Evolutionary conservation across 1,140 invertebrate genomes (phyloP), one percentile per base, ranked within the genome.

Genomic region (Drosophila cardini): DNA sequence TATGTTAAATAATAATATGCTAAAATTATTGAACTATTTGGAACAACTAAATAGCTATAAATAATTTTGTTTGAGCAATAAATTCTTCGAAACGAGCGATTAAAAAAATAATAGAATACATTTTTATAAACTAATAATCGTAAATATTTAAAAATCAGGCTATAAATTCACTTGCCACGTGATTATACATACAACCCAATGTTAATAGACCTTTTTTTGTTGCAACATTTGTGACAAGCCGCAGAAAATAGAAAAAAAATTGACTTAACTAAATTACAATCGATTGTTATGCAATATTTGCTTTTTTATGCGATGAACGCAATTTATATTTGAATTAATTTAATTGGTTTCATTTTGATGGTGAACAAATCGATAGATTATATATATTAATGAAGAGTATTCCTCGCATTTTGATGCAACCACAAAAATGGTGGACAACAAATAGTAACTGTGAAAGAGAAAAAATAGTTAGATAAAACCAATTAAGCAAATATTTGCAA

Each of bases 291-390:
- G 53, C 50, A 16, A 55, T 26, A 26, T 63, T 32, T 63, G 18
- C 36, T 61, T 32, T 40, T 64, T 76, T 48, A 57, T 70, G 11
- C 1, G 5, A 11, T 16, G 40, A 32, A 11, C 9, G 67, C 65
- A 76, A 80, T 85, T 79, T 67, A 77, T 65, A 74, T 71, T 50
- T 70, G 63, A 85, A 76, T 80, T 53, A 53, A 78, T 82, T 85
- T 86, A 86, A 86, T 72, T 86, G 82, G 78, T 78, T 81, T 81
- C 52, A 46, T 36, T 58, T 48, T n/a, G 11, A 43, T 15, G 11
- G 3, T 30, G 30, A 36, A 53, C 26, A 73, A 83, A 82, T 78
- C 75, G 70, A 75, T 83, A 26, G 21, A 2, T 26, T 26, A 26
- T 65, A 58, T 58, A 79, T 67, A 75, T 75, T 68, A 60, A 68